These are phyloP conservation scores for Damaliscus lunatus DNA, from an alignment of 2,113 vertebrate genomes.

Conservation along the genomic window DNA sequence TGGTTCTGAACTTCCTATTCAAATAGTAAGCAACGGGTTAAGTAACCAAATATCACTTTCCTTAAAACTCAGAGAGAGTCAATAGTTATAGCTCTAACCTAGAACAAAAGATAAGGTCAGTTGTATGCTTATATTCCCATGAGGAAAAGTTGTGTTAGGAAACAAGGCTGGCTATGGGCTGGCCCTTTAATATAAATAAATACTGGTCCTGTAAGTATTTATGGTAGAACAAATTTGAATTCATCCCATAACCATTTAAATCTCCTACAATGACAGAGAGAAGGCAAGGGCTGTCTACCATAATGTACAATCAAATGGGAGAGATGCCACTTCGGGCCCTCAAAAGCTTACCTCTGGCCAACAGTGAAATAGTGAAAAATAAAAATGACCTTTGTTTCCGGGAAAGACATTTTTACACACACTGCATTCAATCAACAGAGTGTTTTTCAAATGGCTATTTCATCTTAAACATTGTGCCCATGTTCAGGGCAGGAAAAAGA, in stretches of 20 bases:
- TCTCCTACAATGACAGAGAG: background rate
- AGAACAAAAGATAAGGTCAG: background rate
- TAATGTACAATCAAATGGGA: background rate
- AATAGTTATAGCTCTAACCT: background rate
- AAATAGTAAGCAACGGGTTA: background rate
- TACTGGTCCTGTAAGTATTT: background rate
- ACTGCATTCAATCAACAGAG: background rate
- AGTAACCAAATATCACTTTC: background rate
- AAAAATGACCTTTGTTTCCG: background rate
- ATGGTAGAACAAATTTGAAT: background rate
- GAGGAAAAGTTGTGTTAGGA: background rate
- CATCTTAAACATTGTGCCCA: background rate
- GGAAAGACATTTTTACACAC: background rate
- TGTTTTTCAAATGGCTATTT: background rate
- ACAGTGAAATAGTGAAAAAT: background rate
- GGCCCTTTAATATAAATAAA: background rate
- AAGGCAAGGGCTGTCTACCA: background rate
- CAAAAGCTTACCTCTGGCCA: background rate
- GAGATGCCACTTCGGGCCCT: background rate
- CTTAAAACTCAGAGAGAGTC: background rate
- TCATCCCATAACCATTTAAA: background rate
- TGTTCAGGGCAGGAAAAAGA: background rate
- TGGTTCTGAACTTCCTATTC: background rate
- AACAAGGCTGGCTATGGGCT: background rate
- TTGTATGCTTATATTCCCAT: background rate